These are phyloP conservation scores for Melierax canorus DNA, from an alignment of 2,113 vertebrate genomes.

Conservation along the genomic window DNA sequence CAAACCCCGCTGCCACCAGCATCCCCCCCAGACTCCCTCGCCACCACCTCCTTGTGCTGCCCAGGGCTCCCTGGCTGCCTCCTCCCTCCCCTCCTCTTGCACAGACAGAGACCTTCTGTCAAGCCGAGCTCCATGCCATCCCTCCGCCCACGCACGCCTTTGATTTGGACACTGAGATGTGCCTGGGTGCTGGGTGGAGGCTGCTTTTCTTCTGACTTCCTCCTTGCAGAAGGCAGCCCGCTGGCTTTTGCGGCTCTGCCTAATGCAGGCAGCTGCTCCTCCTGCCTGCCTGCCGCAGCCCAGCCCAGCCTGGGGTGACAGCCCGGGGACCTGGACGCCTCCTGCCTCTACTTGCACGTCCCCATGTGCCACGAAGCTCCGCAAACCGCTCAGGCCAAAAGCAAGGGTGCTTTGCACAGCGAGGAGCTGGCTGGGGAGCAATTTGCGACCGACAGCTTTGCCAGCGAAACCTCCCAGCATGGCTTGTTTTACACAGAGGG, in stretches of 20 bases:
- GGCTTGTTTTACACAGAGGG: background rate
- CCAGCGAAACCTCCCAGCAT: background rate
- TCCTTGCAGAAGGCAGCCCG: background rate
- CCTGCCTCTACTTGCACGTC: background rate
- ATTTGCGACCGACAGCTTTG: background rate
- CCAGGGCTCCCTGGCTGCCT: background rate
- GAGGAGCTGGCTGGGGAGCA: background rate
- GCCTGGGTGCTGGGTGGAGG: background rate
- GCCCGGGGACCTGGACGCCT: background rate
- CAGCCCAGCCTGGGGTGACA: background rate
- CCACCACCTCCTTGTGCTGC: background rate
- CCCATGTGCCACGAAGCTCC: background rate
- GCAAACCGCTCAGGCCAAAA: fast-evolving
- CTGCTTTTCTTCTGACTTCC: background rate
- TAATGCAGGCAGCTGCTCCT: background rate
- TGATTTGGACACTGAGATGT: background rate
- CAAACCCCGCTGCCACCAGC: fast-evolving
- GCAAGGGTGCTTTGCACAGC: background rate
- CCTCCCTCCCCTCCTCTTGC: background rate
- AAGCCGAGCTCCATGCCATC: background rate
- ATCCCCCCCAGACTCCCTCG: fast-evolving
- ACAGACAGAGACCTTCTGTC: background rate
- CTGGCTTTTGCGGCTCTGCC: background rate
- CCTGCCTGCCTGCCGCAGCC: background rate
- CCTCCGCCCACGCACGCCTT: background rate